phyloP scores from a whole-genome alignment of 2,797 vertebrate genomes.

The Peromyscus eremicus region DNA sequence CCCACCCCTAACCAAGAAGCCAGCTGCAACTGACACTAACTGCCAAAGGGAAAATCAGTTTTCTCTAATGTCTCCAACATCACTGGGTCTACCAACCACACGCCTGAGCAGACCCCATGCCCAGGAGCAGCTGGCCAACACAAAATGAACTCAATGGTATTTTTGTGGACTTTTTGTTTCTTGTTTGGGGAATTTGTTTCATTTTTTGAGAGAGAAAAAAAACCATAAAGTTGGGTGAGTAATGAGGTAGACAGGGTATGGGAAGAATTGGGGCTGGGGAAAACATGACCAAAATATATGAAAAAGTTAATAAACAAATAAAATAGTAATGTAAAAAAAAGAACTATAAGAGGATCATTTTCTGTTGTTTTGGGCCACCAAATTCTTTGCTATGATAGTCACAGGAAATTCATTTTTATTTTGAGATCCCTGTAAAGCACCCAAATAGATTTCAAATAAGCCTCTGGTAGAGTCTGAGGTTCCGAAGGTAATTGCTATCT shows the following conservation, averaged over 20 bases:
- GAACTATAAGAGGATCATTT: slow-evolving; percentile 26
- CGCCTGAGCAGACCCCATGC: not conserved
- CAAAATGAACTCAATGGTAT: not conserved
- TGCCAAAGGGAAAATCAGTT: not conserved
- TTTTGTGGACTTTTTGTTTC: not conserved
- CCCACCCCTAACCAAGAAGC: not conserved
- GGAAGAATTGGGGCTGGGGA: not conserved
- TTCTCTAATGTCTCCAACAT: not conserved
- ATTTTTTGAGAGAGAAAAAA: not conserved
- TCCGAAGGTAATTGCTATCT: not conserved
- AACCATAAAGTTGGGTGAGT: not conserved
- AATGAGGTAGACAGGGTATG: not conserved
- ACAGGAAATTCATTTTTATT: slow-evolving; percentile 22
- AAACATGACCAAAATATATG: not conserved
- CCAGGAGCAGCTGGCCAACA: not conserved
- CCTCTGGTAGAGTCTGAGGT: not conserved
- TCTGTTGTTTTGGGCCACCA: slow-evolving; percentile 14
- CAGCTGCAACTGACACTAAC: not conserved
- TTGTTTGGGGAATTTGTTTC: not conserved
- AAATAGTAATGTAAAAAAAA: not conserved
- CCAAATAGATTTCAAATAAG: slow-evolving; percentile 25
- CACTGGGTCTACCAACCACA: not conserved
- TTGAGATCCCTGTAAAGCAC: slow-evolving; percentile 26
- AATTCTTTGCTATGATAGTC: not conserved
- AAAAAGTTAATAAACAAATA: not conserved